Evolutionary conservation across 2,888 invertebrate species (phyloP), one percentile per base, ranked within the genome.

Genomic region (Cephalotes varians): DNA sequence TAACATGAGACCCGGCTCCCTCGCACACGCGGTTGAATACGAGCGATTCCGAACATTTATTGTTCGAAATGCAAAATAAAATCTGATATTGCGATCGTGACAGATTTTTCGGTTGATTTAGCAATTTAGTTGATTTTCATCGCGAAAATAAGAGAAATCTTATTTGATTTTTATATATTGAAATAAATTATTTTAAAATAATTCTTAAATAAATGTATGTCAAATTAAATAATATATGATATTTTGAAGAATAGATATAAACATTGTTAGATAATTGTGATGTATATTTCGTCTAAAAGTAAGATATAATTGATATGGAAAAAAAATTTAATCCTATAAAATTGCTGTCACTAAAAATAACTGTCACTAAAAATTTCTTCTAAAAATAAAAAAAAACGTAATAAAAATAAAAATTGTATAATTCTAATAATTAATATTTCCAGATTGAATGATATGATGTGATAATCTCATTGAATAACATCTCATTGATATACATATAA

Each of bases 1-100:
- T 85, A 77, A 64, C 74, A 60, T 60, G 58, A 85, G 77, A 77
- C 47, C 83, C 62, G 49, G 21, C 77, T 77, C 69, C 37, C 72
- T 69, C 69, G 64, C 2, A 54, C 21, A 67, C 60, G 49, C 65
- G 60, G 58, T 65, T 58, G 58, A 44, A 65, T 56, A 64, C 74
- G n/a, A 28, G 76, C 67, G 49, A 44, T 34, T 54, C 18, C 18
- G 49, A 31, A 37, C 54, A 40, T 74, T 73, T 64, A 56, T 64
- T 21, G 58, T 28, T 21, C 21, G 34, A 81, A 65, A 54, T 71
- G 21, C 56, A 60, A 60, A 77, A 28, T 79, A 44, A 69, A 56
- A 34, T 79, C 25, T 69, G 31, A 79, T 79, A 69, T 69, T 56
- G 12, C 9, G 18, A 5, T 60, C 18, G 25, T 25, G 2, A 31